Evolutionary conservation across 1,140 invertebrate genomes (phyloP), one percentile per base, ranked within the genome.

Genomic region (Bombus ignitus): DNA sequence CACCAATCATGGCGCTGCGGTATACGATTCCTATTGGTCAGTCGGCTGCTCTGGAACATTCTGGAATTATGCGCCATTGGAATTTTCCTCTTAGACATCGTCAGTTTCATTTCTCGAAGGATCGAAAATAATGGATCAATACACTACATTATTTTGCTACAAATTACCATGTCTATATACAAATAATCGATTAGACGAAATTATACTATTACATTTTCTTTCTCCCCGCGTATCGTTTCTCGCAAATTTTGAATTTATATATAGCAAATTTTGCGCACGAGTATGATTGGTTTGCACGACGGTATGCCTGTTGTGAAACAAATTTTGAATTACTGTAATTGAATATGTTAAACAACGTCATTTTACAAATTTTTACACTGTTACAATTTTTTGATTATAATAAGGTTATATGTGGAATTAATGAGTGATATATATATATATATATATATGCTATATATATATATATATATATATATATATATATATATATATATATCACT

Each of bases 41-140:
- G 73, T 59, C 71, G 57, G 32, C 28, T 44, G 73, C 25, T 91
- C 91, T 94, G 91, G 94, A 94, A 95, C 90, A 92, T 95, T 95
- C 94, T 94, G 91, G 94, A 95, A 95, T 89, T 70, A 39, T 68
- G 39, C 86, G 89, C 81, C 76, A 88, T 91, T 87, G 83, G 80
- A 18, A 37, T 62, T 13, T 76, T 65, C 71, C 57, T 35, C 57
- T 37, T 8, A 25, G 47, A 47, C 22, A 37, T 39, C 35, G 35
- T 25, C n/a, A 32, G 35, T 8, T 53, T 53, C 35, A 75, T 77
- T 87, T 84, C 85, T 82, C 78, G 85, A 89, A 90, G 22, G 59
- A 80, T 89, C 87, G 78, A 82, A 82, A 47, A 6, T 42, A 37
- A 57, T 35, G 53, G 59, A 83, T 85, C 79, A n/a, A 85, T 85